Conservation (phyloP, 2,113 vertebrate genomes). For the Neogale vison region DNA sequence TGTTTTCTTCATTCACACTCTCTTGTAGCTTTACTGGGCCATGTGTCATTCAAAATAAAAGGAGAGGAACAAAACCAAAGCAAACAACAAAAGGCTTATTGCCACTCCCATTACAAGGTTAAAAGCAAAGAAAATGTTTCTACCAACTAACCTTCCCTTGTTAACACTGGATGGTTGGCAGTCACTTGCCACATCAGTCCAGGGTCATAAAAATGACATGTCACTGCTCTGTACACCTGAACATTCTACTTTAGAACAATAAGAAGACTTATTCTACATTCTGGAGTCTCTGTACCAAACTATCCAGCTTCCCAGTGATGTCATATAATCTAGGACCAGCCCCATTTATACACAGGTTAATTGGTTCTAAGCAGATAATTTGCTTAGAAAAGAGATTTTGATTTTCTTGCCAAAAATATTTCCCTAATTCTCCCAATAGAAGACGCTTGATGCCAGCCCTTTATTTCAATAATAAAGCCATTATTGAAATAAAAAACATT, state of each 20-base stretch:
- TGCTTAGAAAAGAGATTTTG: not conserved
- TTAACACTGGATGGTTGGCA: not conserved
- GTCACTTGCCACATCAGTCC: not conserved
- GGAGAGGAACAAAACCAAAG: conserved; percentile 15
- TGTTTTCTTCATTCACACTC: not conserved
- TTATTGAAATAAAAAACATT: conserved; percentile 19
- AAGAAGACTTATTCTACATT: not conserved
- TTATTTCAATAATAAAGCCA: not conserved
- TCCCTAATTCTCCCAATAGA: not conserved
- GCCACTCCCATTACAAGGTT: not conserved
- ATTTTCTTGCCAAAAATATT: not conserved
- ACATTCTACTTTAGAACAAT: not conserved
- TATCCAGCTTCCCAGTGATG: not conserved
- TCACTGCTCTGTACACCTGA: not conserved
- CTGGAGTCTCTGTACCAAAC: not conserved
- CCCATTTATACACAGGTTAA: not conserved
- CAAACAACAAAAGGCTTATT: not conserved
- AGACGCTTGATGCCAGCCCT: not conserved
- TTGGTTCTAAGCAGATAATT: not conserved
- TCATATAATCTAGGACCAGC: not conserved
- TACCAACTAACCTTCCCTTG: not conserved
- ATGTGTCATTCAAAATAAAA: conserved; percentile 33
- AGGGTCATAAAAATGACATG: not conserved
- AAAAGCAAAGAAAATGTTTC: conserved; percentile 20
- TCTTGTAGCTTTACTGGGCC: not conserved